phyloP scores from a whole-genome alignment of 1,140 invertebrate genomes.

The Heliothis subflexa region DNA sequence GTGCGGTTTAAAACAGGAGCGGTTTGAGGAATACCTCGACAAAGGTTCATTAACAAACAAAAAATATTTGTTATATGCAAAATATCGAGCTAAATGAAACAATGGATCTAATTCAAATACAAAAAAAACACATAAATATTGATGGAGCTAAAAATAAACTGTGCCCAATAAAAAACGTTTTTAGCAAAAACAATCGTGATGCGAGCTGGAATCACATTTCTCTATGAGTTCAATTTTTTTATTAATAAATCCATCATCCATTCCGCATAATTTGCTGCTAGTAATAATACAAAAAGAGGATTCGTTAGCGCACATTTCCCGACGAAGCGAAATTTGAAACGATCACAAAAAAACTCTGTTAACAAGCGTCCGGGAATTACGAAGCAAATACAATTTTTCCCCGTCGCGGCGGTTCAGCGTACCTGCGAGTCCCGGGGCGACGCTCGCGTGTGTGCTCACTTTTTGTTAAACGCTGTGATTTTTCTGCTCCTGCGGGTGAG shows the following conservation, averaged over 20 bases:
- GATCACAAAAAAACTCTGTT: slow-evolving; percentile 60
- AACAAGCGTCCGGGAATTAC: slow-evolving; percentile 60
- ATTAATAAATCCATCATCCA: slow-evolving; percentile 8
- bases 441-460: neutral
- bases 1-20: too few relatives aligned
- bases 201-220: slow-evolving; percentile 2
- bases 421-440: neutral
- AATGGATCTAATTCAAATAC: neutral
- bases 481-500: neutral
- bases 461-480: slow-evolving; percentile 1
- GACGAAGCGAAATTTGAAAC: slow-evolving; percentile 65
- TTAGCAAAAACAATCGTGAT: neutral
- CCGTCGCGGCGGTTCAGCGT: neutral
- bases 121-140: neutral
- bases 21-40: too few relatives aligned
- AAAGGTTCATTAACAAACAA: neutral
- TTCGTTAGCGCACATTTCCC: slow-evolving; percentile 63
- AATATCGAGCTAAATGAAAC: neutral
- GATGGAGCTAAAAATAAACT: neutral
- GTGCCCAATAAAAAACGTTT: neutral
- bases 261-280: slow-evolving; percentile 27
- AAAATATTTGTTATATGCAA: neutral
- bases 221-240: neutral
- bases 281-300: slow-evolving; percentile 56
- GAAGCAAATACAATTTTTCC: slow-evolving; percentile 59